Base-by-base conservation (phyloP, 2,888 invertebrate genomes). In the Rhimphoctona megacephalus region DNA sequence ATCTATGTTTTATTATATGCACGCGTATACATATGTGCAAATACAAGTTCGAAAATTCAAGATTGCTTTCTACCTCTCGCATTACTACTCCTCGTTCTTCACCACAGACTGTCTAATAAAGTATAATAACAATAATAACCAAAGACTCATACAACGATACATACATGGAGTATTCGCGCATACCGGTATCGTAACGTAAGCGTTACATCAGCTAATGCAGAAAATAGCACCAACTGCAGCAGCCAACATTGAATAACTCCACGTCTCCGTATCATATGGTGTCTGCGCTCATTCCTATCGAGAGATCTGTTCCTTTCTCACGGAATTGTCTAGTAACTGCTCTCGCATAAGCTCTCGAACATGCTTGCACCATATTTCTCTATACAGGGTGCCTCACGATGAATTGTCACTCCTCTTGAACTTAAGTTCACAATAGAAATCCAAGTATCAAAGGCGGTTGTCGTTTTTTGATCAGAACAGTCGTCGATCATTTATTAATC, bases 131-230 rank as follows among this genome's bases (percentile, higher is more conserved):
- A 66, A 72, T 57, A 39, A 54, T 22, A 69, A 69, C 36, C 33
- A 78, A 33, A n/a, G 30, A 52, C 49, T 39, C 49, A 1, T 19
- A 52, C 30, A 82, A 39, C 22, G 36, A 14, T 33, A 22, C 67
- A 52, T 43, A 36, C n/a, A 70, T 9, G 43, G n/a, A 39, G 33
- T 64, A 79, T 14, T 19, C 19, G 49, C 79, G 64, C 81, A 86
- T 78, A 78, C 80, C 77, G 57, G 83, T 77, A 73, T 49, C 52
- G 83, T 61, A 86, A 86, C 86, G 83, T 69, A 73, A 86, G 80
- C 81, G 61, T 81, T 83, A 86, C 83, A 86, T 81, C 73, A 81
- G 77, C 80, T 49, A 30, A 36, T 36, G 25, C 14, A 67, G 52
- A 52, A 81, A 81, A 17, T 8, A 69, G 46, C 36, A 74, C 19